These are phyloP conservation scores for Etheostoma nigrum DNA, from an alignment of 2,797 vertebrate species.

Conservation along the genomic window DNA sequence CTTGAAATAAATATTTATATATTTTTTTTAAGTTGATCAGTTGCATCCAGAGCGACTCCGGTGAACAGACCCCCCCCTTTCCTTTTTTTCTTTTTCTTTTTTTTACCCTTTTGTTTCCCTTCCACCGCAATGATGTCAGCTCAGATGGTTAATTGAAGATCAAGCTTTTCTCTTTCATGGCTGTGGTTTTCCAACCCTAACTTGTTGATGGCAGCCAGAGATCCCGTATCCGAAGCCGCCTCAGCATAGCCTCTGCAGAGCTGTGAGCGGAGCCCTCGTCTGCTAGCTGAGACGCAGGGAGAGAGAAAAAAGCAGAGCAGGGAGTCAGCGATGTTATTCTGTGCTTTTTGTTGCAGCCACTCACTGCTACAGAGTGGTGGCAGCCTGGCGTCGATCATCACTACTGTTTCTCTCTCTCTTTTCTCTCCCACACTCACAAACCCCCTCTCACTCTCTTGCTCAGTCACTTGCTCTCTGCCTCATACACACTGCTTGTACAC, in stretches of 20 bases:
- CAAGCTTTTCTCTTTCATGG: slow-evolving; percentile 83
- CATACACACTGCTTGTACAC: slow-evolving; percentile 80
- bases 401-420: slow-evolving; percentile 95
- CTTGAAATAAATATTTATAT: slow-evolving; percentile 66
- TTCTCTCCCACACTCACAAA: slow-evolving; percentile 66
- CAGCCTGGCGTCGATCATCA: slow-evolving; percentile 98
- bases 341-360: slow-evolving; percentile 98
- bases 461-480: slow-evolving; percentile 88
- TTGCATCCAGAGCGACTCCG: slow-evolving; percentile 83
- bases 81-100: slow-evolving; percentile 62
- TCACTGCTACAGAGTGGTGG: slow-evolving; percentile 97
- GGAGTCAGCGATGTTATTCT: slow-evolving; percentile 86
- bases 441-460: slow-evolving; percentile 90
- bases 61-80: slow-evolving; percentile 58
- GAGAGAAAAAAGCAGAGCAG: slow-evolving; percentile 85
- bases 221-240: slow-evolving; percentile 86
- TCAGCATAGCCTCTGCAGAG: slow-evolving; percentile 92
- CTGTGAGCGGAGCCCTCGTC: slow-evolving; percentile 93
- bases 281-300: slow-evolving; percentile 91
- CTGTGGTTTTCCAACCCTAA: slow-evolving; percentile 89
- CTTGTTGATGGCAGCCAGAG: slow-evolving; percentile 96
- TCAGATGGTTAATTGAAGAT: slow-evolving; percentile 90
- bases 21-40: slow-evolving; percentile 81
- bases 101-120: slow-evolving; percentile 71
- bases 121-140: slow-evolving; percentile 83